A percentile compares a stretch with the other conserved stretches of the same genome.
Conservation (phyloP, 1,140 invertebrate genomes). For the honey bee (Apis mellifera) region Amel_HAv3.1 CM009938.2:647501-648000, state of each 20-base stretch:
- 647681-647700: not conserved
- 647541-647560: conserved; percentile 26
- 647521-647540: conserved; percentile 21
- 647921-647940: not conserved
- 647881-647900: not conserved
- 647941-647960: not conserved
- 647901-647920: not conserved
- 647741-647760: not conserved
- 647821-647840: too few species aligned
- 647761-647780: too few species aligned
- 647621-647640: conserved; percentile 48
- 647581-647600: conserved; percentile 52
- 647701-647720: not conserved
- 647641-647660: conserved; percentile 26
- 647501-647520: not conserved
- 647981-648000: not conserved
- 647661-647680: conserved; percentile 1
- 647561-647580: conserved; percentile 53
- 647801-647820: too few species aligned
- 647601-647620: conserved; percentile 31
- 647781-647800: not conserved
- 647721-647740: not conserved
- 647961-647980: not conserved
- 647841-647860: too few species aligned
- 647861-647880: not conserved